Base-by-base conservation (phyloP, 2,888 invertebrate species). In the Megalurothrips usitatus region DNA sequence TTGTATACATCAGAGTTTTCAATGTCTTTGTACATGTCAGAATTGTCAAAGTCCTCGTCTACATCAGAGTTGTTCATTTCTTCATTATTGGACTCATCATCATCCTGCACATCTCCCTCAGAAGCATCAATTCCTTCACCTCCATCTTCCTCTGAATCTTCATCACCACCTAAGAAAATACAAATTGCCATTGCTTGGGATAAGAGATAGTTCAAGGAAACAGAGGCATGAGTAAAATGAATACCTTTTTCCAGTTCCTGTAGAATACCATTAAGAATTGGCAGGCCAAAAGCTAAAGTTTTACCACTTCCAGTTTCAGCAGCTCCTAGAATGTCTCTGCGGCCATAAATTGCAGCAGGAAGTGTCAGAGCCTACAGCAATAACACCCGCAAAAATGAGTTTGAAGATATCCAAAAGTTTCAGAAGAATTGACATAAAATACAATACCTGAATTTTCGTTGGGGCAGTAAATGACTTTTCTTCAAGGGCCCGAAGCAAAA, bases 301-400 rank as follows among this genome's bases (percentile, higher is more conserved):
- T 99, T 99, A 0, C 99, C 99, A 87, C 98, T 98, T 0, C 99
- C 99, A 0, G 99, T 99, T 89, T 99, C 98, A 3, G 99, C 99
- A 81, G 99, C 99, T n/a, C 98, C 99, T 0, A 99, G 88, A 84
- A 99, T 95, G 87, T 99, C 98, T 87, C 94, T 91, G 79, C 92
- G 91, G 75, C 96, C 98, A 86, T 94, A 90, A 84, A 97, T 93
- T 58, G 97, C 96, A 79, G 95, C 91, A 0, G 96, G 94, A 78
- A 97, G 88, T 0, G 94, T 92, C 82, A 94, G 86, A 28, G 91
- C 89, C 87, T 87, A 82, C 1, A 84, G 81, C 49, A 79, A 47
- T n/a, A n/a, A n/a, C n/a, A n/a, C n/a, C n/a, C n/a, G n/a, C n/a
- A 82, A 82, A 81, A 80, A 48, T 47, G 34, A 68, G 34, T 48